These are phyloP conservation scores for Zhuqinia jingwanae DNA, from an alignment of 2,888 invertebrate species.

Conservation along the genomic window DNA sequence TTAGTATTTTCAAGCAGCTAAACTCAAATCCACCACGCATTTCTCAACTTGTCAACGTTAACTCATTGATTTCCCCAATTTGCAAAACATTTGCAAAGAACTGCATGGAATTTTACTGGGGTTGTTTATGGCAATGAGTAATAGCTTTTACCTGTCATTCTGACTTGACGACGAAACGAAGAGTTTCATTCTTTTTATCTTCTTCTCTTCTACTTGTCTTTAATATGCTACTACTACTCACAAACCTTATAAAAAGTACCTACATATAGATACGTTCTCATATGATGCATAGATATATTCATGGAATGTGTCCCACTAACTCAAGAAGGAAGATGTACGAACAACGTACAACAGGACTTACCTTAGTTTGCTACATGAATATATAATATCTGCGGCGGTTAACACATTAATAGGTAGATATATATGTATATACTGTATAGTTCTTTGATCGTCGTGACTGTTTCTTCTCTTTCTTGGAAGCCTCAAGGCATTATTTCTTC, in stretches of 20 bases:
- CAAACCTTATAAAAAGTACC: neutral
- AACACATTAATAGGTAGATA: neutral
- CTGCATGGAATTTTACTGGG: slow-evolving; percentile 15
- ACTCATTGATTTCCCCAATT: slow-evolving; percentile 49
- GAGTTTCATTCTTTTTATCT: slow-evolving; percentile 45
- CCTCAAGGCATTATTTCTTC: slow-evolving; percentile 54
- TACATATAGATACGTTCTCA: neutral
- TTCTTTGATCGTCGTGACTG: slow-evolving; percentile 47
- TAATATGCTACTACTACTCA: neutral
- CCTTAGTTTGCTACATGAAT: too few relatives aligned
- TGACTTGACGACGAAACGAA: slow-evolving; percentile 36
- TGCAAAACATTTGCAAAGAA: slow-evolving; percentile 66
- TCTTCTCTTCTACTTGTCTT: slow-evolving; percentile 12
- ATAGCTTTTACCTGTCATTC: slow-evolving; percentile 61
- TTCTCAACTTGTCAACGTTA: slow-evolving; percentile 18
- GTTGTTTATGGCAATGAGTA: slow-evolving; percentile 53
- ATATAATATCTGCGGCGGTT: too few relatives aligned
- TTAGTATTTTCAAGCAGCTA: slow-evolving; percentile 55
- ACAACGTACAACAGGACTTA: too few relatives aligned
- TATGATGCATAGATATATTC: slow-evolving; percentile 1
- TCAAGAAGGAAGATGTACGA: too few relatives aligned
- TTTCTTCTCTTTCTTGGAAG: slow-evolving; percentile 52
- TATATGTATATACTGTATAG: neutral
- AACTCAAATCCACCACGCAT: slow-evolving; percentile 40
- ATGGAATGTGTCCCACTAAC: slow-evolving; percentile 8